Percentiles rank a stretch among this genome's conserved stretches.
phyloP scores from a whole-genome alignment of 1,140 invertebrate species.

The Pinna nobilis region DNA sequence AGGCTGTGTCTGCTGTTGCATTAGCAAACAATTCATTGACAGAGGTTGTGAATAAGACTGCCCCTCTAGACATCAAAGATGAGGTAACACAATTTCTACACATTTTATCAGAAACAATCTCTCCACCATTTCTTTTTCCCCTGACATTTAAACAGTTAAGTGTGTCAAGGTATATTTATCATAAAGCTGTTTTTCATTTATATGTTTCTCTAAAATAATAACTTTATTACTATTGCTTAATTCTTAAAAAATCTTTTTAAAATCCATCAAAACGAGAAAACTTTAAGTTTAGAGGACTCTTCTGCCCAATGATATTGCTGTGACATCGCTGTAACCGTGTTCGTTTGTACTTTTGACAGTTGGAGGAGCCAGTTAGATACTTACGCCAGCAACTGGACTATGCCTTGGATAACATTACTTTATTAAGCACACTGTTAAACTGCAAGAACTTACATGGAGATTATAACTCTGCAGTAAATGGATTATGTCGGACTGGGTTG shows the following conservation, averaged over 20 bases:
- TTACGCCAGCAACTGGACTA: conserved; percentile 52
- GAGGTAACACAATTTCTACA: no score
- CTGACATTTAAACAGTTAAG: no score
- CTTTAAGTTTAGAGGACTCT: conserved; percentile 6
- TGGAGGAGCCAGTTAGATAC: conserved; percentile 38
- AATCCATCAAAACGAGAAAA: conserved; percentile 28
- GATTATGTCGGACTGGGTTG: conserved; percentile 55
- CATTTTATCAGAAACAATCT: no score
- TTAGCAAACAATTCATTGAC: conserved; percentile 28
- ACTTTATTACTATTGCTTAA: no score
- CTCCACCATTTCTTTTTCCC: no score
- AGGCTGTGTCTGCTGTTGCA: conserved; percentile 47
- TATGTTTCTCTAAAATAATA: no score
- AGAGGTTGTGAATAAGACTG: no score
- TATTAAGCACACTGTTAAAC: conserved; percentile 47
- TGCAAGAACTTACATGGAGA: conserved; percentile 57
- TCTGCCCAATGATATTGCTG: no score
- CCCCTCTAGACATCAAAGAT: no score
- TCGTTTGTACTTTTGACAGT: conserved; percentile 32
- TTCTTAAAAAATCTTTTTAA: no score
- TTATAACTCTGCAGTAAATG: conserved; percentile 53
- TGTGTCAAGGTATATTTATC: no score
- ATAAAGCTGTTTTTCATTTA: no score
- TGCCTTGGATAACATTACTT: conserved; percentile 57
- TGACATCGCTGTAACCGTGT: background rate